Percentiles rank a stretch among this genome's conserved stretches.
These are phyloP conservation scores for Empidonax traillii DNA, from an alignment of 2,113 vertebrate genomes.

Conservation along the genomic window DNA sequence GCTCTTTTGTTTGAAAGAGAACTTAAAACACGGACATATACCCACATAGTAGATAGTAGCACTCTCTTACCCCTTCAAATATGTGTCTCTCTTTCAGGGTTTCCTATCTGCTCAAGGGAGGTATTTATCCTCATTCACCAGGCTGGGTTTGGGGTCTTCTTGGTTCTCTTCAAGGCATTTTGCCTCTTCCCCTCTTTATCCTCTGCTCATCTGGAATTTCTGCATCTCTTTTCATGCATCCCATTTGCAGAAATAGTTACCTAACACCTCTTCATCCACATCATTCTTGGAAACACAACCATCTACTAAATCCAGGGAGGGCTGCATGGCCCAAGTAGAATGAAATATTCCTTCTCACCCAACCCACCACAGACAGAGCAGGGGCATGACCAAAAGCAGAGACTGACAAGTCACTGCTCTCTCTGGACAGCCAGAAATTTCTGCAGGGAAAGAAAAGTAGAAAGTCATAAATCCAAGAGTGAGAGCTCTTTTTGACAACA, in stretches of 20 bases:
- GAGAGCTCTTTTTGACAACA: neutral
- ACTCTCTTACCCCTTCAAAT: neutral
- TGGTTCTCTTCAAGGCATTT: neutral
- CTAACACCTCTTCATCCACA: neutral
- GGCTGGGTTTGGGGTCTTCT: neutral
- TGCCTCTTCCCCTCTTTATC: neutral
- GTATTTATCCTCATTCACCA: neutral
- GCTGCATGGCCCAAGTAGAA: neutral
- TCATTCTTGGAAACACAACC: neutral
- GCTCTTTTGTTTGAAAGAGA: neutral
- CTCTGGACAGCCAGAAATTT: neutral
- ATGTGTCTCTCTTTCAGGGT: neutral
- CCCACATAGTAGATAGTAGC: rapidly evolving
- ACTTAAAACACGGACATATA: neutral
- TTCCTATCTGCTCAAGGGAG: neutral
- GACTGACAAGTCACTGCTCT: neutral
- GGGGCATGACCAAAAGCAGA: neutral
- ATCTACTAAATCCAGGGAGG: rapidly evolving
- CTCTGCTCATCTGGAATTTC: neutral
- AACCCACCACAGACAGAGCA: neutral
- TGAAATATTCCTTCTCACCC: neutral
- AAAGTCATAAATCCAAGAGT: neutral
- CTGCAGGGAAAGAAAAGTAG: neutral
- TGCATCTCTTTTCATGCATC: neutral
- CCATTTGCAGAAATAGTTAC: neutral